Base-by-base conservation (phyloP, 2,888 invertebrate genomes). In the Hydropsyche betteni region DNA sequence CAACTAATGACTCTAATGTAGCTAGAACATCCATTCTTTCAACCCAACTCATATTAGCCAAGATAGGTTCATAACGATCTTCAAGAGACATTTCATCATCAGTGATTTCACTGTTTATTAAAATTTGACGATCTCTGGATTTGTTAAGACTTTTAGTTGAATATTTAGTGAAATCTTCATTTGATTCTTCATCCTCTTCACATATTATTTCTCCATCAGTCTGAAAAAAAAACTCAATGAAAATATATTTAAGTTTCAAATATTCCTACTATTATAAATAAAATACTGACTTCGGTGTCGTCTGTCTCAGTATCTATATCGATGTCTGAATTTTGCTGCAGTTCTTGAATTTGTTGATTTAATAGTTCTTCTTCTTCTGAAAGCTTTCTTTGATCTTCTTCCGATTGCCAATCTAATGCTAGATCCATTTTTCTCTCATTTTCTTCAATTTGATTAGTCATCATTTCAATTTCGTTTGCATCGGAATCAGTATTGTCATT, bases 251-350 rank as follows among this genome's bases (percentile, higher is more conserved):
- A 69, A 50, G 61, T 24, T 24, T 24, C 24, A 24, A 36, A 12
- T 68, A 74, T 14, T 53, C 76, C 24, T 69, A 24, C 4, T 12
- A 58, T 14, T 38, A 38, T 44, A 8, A 10, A 33, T 36, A 44
- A 68, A 64, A 71, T 36, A 75, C 81, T 83, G 77, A 87, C 88
- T 84, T 91, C 91, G 6, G 92, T 92, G 80, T 94, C 94, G 83
- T 94, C 94, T 0, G 94, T 94, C 84, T 94, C 94, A 0, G 93
- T 94, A 80, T 94, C 94, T 64, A 94, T 87, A 81, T 93, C 93
- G 69, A 93, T 90, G 81, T 91, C 93, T 0, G 91, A 90, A 68
- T 91, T 90, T 80, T 90, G 89, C 80, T 91, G 92, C 79, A 94
- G 83, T 82, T 94, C 92, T 80, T 91, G 88, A 74, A 94, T 94